Evolutionary conservation across 2,888 invertebrate genomes (phyloP).

Genomic region (Leucophenga montana): DNA sequence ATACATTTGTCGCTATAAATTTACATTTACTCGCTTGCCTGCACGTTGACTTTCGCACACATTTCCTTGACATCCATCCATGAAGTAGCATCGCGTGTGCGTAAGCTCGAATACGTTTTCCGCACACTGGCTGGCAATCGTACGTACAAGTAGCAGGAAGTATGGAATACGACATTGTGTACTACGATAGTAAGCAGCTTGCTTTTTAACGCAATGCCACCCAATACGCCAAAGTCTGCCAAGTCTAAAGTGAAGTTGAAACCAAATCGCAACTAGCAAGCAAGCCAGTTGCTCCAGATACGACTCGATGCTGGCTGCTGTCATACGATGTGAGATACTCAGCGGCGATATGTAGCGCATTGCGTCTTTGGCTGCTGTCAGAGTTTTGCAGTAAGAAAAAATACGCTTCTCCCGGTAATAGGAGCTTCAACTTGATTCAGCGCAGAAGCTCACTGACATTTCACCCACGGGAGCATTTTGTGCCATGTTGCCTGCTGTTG

Average conservation of each 20-base stretch:
- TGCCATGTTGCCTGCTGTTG: constrained; percentile 25
- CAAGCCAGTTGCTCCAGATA: not conserved
- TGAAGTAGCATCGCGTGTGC: constrained; percentile 46
- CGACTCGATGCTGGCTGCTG: not conserved
- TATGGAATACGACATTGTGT: constrained; percentile 23
- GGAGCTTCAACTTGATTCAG: constrained; percentile 46
- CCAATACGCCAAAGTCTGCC: constrained; percentile 48
- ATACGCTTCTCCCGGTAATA: not conserved
- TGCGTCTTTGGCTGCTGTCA: constrained; percentile 49
- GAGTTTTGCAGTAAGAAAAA: not conserved
- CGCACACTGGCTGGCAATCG: not conserved
- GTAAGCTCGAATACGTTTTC: constrained; percentile 40
- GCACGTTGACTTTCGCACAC: not conserved
- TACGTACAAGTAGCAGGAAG: not conserved
- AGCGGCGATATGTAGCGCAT: not conserved
- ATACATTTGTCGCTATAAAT: constrained; percentile 67
- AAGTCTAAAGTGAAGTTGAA: constrained; percentile 20
- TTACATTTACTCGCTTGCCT: constrained; percentile 58
- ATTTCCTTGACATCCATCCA: not conserved
- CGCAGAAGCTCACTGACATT: constrained; percentile 61
- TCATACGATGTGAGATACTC: no score
- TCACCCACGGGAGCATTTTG: constrained; percentile 60
- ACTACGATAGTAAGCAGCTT: constrained; percentile 41
- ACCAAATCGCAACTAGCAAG: constrained; percentile 3
- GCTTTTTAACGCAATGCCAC: constrained; percentile 45